phyloP scores from a whole-genome alignment of 2,888 invertebrate genomes.

The Thalpophila matura region DNA sequence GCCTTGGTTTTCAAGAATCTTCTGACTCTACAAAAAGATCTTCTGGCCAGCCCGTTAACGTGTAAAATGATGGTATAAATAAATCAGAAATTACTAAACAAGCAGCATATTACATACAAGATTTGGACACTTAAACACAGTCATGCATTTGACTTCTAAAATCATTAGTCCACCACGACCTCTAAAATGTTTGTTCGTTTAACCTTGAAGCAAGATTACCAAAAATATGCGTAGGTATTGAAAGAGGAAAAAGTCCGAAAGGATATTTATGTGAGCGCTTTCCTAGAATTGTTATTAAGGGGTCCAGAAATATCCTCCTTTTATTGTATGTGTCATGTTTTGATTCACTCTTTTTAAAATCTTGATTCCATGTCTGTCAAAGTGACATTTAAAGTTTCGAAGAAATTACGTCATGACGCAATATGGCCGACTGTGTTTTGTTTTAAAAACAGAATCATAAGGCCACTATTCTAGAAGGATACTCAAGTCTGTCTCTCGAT shows the following conservation, averaged over 20 bases:
- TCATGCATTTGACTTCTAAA: conserved; percentile 10
- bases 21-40: too few species aligned
- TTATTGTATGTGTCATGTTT: conserved; percentile 58
- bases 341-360: conserved; percentile 47
- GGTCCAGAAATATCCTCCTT: conserved; percentile 47
- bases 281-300: conserved; percentile 51
- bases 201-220: conserved; percentile 45
- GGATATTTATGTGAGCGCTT: conserved; percentile 39
- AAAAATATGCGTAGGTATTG: conserved; percentile 40
- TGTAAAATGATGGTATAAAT: too few species aligned
- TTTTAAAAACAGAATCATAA: conserved; percentile 27
- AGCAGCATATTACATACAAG: not conserved
- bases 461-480: conserved; percentile 9
- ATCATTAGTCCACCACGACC: conserved; percentile 10
- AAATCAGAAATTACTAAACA: not conserved
- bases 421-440: conserved; percentile 29
- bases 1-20: too few species aligned
- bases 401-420: conserved; percentile 52
- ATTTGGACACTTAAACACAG: not conserved
- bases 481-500: not conserved
- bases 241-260: conserved; percentile 62
- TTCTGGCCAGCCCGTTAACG: too few species aligned
- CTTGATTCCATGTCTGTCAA: conserved; percentile 52
- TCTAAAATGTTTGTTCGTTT: conserved; percentile 17
- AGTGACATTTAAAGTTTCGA: conserved; percentile 57